These are phyloP conservation scores for Uloborus diversus DNA, from an alignment of 1,140 invertebrate genomes.

Conservation along the genomic window DNA sequence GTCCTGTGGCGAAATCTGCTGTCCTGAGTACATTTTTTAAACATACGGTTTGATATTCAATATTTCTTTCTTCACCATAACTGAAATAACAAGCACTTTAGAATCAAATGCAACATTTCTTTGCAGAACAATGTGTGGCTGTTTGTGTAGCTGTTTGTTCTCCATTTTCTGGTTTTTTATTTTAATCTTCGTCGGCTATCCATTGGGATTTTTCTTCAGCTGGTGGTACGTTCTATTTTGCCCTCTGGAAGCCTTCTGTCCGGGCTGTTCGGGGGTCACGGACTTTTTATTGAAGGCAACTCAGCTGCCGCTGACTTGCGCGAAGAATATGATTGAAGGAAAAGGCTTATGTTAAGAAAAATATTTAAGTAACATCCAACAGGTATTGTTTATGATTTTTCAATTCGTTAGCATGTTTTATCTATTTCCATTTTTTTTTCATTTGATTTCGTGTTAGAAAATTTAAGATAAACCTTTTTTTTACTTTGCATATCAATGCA, in stretches of 20 bases:
- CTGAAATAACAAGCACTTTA: no score
- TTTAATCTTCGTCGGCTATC: constrained; percentile 59
- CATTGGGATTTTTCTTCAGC: constrained; percentile 46
- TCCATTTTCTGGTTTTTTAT: constrained; percentile 58
- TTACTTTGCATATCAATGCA: no score
- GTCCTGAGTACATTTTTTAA: no score
- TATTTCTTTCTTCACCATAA: no score
- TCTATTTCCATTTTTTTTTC: neutral
- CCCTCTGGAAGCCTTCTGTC: constrained; percentile 49
- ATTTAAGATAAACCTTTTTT: no score
- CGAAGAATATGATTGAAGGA: constrained; percentile 57
- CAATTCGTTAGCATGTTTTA: neutral
- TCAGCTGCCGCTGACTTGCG: constrained; percentile 55
- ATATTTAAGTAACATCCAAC: neutral
- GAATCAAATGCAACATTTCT: no score
- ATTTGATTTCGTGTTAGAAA: no score
- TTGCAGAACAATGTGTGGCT: no score
- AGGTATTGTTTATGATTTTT: neutral
- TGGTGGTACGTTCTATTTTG: constrained; percentile 58
- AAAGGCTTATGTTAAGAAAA: constrained; percentile 17
- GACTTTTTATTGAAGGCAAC: constrained; percentile 52
- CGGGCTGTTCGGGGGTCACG: neutral
- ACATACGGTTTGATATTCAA: no score
- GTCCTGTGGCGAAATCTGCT: no score
- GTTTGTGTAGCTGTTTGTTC: constrained; percentile 52